These are phyloP conservation scores for Therioaphis trifolii DNA, from an alignment of 2,888 invertebrate species.

Conservation along the genomic window DNA sequence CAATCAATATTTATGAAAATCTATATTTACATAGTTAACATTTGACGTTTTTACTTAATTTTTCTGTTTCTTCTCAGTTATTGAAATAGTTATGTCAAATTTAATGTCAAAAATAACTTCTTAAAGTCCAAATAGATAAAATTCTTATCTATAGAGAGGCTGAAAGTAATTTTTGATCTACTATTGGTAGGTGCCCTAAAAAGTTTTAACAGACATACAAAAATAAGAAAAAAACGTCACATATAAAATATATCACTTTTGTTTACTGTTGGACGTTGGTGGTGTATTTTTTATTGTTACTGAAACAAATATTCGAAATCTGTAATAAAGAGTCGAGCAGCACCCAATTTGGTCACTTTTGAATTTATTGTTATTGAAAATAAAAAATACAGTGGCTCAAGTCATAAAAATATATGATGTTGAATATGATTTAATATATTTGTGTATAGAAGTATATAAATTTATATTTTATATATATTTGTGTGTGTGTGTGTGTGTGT, in stretches of 20 bases:
- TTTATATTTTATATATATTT: constrained; percentile 20
- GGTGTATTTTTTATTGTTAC: constrained; percentile 38
- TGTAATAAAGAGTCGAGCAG: constrained; percentile 17
- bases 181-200: no score
- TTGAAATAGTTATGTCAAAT: no score
- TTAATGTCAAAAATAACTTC: no score
- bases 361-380: constrained; percentile 41
- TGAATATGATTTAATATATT: constrained; percentile 48
- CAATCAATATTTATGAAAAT: no score
- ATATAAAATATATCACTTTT: constrained; percentile 49
- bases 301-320: constrained; percentile 42
- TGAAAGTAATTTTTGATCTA: no score
- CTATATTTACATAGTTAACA: no score
- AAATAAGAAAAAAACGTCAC: no score
- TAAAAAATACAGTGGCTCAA: constrained; percentile 49
- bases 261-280: constrained; percentile 19
- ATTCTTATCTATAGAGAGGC: no score
- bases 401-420: constrained; percentile 46
- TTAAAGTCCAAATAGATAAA: no score
- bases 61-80: no score
- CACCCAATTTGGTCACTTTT: constrained; percentile 54
- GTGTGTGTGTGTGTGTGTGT: background rate
- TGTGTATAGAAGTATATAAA: constrained; percentile 21
- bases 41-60: no score
- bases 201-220: no score